Conservation (phyloP, 1,140 invertebrate species). For the Drosophila dunni region DNA sequence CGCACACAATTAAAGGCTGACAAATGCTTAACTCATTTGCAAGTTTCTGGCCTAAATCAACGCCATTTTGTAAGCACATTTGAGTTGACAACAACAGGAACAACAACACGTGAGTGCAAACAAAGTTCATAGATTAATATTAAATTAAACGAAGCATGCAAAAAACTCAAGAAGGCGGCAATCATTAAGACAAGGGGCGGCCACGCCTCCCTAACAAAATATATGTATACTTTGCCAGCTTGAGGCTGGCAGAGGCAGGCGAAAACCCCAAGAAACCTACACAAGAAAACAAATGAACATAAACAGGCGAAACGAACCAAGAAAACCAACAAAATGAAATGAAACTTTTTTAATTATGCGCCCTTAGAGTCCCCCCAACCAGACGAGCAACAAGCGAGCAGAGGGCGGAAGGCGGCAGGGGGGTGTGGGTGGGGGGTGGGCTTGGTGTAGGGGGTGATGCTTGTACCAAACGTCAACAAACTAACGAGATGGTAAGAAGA, state of each 20-base stretch:
- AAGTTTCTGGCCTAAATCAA: constrained; percentile 32
- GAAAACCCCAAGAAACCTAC: constrained; percentile 75
- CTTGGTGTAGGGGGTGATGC: not conserved
- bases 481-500: constrained; percentile 38
- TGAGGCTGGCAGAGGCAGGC: not conserved
- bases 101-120: constrained; percentile 60
- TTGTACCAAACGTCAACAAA: constrained; percentile 48
- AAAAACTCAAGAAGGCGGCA: constrained; percentile 77
- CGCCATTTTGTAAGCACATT: constrained; percentile 39
- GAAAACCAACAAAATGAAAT: constrained; percentile 84
- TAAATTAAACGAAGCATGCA: constrained; percentile 84
- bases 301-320: constrained; percentile 82
- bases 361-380: not conserved
- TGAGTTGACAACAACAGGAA: constrained; percentile 27
- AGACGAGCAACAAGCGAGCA: constrained; percentile 36
- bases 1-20: not conserved
- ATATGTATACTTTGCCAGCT: constrained; percentile 8
- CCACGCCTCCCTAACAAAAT: constrained; percentile 11
- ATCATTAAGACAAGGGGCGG: constrained; percentile 66
- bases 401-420: not conserved
- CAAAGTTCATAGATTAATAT: constrained; percentile 83
- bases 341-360: constrained; percentile 84
- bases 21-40: constrained; percentile 28
- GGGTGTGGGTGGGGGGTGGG: not conserved
- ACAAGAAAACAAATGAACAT: constrained; percentile 83